Conservation (phyloP, 2,888 invertebrate genomes). For the Polydrusus pterygomalis region DNA sequence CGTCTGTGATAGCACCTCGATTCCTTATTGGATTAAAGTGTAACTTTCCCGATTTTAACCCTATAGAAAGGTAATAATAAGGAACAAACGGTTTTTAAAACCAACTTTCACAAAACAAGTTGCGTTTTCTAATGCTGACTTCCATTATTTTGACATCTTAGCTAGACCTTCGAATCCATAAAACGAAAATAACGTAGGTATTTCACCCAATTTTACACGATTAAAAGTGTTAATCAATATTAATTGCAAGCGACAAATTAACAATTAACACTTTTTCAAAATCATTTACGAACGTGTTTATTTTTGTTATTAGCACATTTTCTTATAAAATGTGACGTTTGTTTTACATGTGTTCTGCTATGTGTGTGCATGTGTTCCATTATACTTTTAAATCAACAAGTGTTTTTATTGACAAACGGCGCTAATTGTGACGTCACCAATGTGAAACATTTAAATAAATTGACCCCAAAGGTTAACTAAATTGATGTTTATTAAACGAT, state of each 20-base stretch:
- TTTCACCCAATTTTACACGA: neutral
- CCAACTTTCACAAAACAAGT: neutral
- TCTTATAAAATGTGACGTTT: conserved; percentile 9
- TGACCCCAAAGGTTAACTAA: conserved; percentile 39
- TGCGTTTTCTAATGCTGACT: too few species aligned
- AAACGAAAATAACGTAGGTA: neutral
- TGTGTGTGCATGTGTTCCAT: neutral
- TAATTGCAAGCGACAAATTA: conserved; percentile 16
- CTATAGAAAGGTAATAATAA: neutral
- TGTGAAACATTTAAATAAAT: conserved; percentile 6
- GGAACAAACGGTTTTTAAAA: neutral
- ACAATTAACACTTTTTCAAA: neutral
- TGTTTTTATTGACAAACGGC: neutral
- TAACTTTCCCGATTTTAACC: neutral
- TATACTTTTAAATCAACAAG: conserved; percentile 2
- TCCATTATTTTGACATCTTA: too few species aligned
- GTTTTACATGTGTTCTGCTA: conserved; percentile 13
- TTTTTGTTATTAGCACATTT: conserved; percentile 20
- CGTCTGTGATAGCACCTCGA: conserved; percentile 19
- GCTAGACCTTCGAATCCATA: neutral
- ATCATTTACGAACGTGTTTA: neutral
- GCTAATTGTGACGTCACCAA: conserved; percentile 1
- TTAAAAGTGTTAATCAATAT: neutral
- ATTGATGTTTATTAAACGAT: conserved; percentile 35
- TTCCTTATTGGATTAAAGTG: neutral